Evolutionary conservation across 2,888 invertebrate species (phyloP).

Genomic region (Gastrophysa polygoni): DNA sequence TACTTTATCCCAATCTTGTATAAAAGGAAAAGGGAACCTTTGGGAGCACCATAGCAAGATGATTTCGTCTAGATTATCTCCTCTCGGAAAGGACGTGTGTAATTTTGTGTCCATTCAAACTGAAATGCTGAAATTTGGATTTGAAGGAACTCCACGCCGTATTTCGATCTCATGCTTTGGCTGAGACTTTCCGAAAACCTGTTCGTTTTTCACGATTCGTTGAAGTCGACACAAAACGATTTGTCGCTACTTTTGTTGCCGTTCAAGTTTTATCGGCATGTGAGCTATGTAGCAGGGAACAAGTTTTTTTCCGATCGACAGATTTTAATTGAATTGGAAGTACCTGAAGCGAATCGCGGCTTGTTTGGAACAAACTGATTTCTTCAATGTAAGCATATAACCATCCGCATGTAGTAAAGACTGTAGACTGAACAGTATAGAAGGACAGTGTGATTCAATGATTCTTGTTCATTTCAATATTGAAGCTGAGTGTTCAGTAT

Average conservation of each 20-base stretch:
- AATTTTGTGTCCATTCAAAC: too few relatives aligned
- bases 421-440: neutral
- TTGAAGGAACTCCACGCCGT: too few relatives aligned
- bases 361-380: slow-evolving; percentile 28
- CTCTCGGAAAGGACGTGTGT: too few relatives aligned
- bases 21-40: too few relatives aligned
- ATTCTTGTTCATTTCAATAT: too few relatives aligned
- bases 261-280: slow-evolving; percentile 25
- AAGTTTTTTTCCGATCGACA: slow-evolving; percentile 26
- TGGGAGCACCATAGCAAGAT: too few relatives aligned
- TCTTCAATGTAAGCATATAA: slow-evolving; percentile 22
- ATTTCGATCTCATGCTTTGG: too few relatives aligned
- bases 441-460: neutral
- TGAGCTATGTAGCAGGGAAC: slow-evolving; percentile 23
- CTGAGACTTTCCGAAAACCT: neutral
- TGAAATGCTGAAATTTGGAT: too few relatives aligned
- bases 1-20: too few relatives aligned
- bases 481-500: too few relatives aligned
- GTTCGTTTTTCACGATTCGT: slow-evolving; percentile 13
- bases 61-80: too few relatives aligned
- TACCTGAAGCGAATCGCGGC: slow-evolving; percentile 14
- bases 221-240: slow-evolving; percentile 19
- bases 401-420: neutral
- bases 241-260: slow-evolving; percentile 20
- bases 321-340: slow-evolving; percentile 26